Evolutionary conservation across 1,140 invertebrate genomes (phyloP), one percentile per base, ranked within the genome.

Genomic region (Grapholita molesta): DNA sequence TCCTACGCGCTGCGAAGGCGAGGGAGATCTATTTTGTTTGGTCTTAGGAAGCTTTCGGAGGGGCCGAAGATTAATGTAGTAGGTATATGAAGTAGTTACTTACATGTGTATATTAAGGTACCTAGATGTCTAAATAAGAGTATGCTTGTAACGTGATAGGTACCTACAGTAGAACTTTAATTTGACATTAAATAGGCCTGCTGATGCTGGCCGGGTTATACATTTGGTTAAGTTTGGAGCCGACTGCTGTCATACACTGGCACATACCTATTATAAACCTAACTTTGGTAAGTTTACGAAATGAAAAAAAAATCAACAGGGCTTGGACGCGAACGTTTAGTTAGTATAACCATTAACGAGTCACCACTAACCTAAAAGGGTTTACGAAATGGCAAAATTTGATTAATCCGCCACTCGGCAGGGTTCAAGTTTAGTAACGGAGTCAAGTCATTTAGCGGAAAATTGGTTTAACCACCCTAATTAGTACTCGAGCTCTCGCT

Each of bases 321-420:
- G n/a, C n/a, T n/a, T n/a, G n/a, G n/a, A n/a, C n/a, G n/a, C n/a
- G n/a, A n/a, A n/a, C n/a, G n/a, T n/a, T n/a, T n/a, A n/a, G n/a
- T n/a, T n/a, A n/a, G n/a, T n/a, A n/a, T n/a, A n/a, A n/a, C n/a
- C n/a, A n/a, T n/a, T n/a, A n/a, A n/a, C n/a, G n/a, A n/a, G n/a
- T n/a, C n/a, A n/a, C n/a, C n/a, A 48, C 18, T 48, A 48, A 48
- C 21, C 7, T 48, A 48, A 32, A 65, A 65, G 18, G 61, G 38
- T 15, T 33, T 33, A 35, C 18, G 15, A 1, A 30, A 6, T n/a
- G 24, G 12, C 9, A 64, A 69, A 75, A 76, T 77, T 76, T 67
- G 69, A 74, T 80, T 78, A 80, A 76, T 77, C 68, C 71, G 48
- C 70, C 61, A 74, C 69, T 68, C 7, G 53, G 30, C 71, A 38